These are phyloP conservation scores for Grantiella picta DNA, from an alignment of 2,113 vertebrate species.

Conservation along the genomic window DNA sequence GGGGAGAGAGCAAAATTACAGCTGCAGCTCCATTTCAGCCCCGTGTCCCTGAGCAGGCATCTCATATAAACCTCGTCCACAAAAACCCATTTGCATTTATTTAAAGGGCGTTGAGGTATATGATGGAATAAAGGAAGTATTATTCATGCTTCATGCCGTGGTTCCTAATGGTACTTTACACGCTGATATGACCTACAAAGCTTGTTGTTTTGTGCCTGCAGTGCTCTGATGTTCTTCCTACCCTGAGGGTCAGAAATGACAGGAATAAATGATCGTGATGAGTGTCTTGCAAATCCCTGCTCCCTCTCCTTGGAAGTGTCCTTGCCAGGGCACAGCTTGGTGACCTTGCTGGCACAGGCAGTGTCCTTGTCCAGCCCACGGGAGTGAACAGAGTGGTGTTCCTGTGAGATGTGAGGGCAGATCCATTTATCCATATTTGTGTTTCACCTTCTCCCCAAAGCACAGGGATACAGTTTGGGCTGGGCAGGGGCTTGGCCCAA, in stretches of 20 bases:
- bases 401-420: accelerated
- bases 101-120: constrained; percentile 33
- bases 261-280: neutral
- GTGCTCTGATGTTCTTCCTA: constrained; percentile 22
- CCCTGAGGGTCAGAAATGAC: constrained; percentile 22
- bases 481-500: neutral
- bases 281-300: neutral
- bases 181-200: neutral
- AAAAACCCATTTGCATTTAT: constrained; percentile 7
- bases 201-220: constrained; percentile 17
- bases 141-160: neutral
- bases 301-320: constrained; percentile 1
- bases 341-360: neutral
- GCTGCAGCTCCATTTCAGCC: neutral
- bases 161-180: constrained; percentile 13
- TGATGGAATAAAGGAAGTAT: neutral
- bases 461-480: neutral
- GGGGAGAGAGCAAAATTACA: neutral
- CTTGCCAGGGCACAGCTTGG: neutral
- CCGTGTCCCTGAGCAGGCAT: accelerated
- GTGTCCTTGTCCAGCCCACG: accelerated
- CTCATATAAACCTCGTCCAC: neutral
- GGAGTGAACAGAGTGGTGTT: neutral
- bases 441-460: neutral
- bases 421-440: accelerated